Evolutionary conservation across 2,888 invertebrate genomes (phyloP), one percentile per base, ranked within the genome.

Genomic region (Coleophora deauratella): DNA sequence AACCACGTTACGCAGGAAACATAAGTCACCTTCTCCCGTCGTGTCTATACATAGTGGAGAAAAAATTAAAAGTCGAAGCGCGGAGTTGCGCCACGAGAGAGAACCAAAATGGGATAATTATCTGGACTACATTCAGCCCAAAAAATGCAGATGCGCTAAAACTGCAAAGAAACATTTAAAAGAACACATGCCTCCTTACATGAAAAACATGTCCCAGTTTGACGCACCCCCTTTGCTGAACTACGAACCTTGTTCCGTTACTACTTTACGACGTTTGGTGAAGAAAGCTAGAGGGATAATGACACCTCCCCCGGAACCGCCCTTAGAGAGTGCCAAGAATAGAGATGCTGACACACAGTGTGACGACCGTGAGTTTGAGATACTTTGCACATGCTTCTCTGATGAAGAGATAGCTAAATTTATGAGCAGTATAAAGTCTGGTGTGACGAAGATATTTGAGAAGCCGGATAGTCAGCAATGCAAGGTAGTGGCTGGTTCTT

Each of bases 71-170:
- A 50, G 63, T 1, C 62, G 72, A 42, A 43, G 43, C 37, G 41
- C 45, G 0, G 70, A 74, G 47, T 46, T 76, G 12, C 38, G 49
- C 8, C 72, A 76, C 40, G 58, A 64, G 47, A 66, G 75, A 12
- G 74, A 78, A 50, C 79, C 81, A 2, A 80, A 79, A 56, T 69
- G 66, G 62, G 66, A 73, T 6, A 73, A 70, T 36, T 82, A 73
- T 47, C 49, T 77, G 27, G 46, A 67, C 35, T 76, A 64, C 37
- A 47, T 72, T 1, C 44, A 58, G 33, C 64, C 79, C 1, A 62
- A 49, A 33, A 62, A 48, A 38, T 82, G 79, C 38, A 48, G 49
- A 33, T 81, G 82, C 50, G 50, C 57, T 2, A 73, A 69, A 53
- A 55, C 40, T 35, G 70, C 67, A 2, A 79, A 78, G 49, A 77